phyloP scores from a whole-genome alignment of 2,888 invertebrate species.

The Coelopa pilipes region DNA sequence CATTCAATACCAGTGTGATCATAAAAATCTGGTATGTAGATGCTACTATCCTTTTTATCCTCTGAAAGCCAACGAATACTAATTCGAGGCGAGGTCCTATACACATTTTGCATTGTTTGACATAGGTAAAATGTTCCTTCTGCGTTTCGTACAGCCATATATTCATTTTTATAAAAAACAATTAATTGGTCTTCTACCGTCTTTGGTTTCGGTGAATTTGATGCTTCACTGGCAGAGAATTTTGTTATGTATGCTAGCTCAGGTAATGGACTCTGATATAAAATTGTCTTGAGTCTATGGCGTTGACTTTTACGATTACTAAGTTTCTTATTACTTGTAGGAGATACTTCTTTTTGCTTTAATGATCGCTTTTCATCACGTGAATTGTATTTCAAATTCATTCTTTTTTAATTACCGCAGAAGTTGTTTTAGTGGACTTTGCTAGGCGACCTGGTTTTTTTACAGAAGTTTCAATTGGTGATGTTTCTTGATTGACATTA shows the following conservation, averaged over 20 bases:
- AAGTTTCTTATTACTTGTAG: slow-evolving; percentile 26
- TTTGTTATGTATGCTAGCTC: slow-evolving; percentile 82
- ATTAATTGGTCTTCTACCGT: slow-evolving; percentile 81
- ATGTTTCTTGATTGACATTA: no score
- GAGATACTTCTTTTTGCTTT: slow-evolving; percentile 14
- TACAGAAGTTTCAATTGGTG: slow-evolving; percentile 34
- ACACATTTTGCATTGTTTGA: slow-evolving; percentile 90
- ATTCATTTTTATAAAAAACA: slow-evolving; percentile 90
- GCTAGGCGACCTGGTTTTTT: slow-evolving; percentile 36
- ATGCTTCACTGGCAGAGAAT: slow-evolving; percentile 72
- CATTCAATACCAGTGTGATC: slow-evolving; percentile 92
- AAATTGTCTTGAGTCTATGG: slow-evolving; percentile 69
- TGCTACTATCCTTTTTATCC: slow-evolving; percentile 68
- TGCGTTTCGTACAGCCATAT: slow-evolving; percentile 89
- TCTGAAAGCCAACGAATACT: slow-evolving; percentile 91
- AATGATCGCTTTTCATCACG: slow-evolving; percentile 40
- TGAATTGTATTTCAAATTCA: slow-evolving; percentile 31
- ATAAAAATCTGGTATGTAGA: slow-evolving; percentile 90
- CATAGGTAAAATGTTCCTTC: slow-evolving; percentile 90
- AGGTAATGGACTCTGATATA: slow-evolving; percentile 85
- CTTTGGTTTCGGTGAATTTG: slow-evolving; percentile 69
- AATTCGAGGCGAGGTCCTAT: slow-evolving; percentile 84
- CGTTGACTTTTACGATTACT: slow-evolving; percentile 55
- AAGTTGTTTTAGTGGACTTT: slow-evolving; percentile 22
- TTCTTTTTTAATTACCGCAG: slow-evolving; percentile 22